phyloP scores from a whole-genome alignment of 1,140 invertebrate species.

The Bombus sylvicola region DNA sequence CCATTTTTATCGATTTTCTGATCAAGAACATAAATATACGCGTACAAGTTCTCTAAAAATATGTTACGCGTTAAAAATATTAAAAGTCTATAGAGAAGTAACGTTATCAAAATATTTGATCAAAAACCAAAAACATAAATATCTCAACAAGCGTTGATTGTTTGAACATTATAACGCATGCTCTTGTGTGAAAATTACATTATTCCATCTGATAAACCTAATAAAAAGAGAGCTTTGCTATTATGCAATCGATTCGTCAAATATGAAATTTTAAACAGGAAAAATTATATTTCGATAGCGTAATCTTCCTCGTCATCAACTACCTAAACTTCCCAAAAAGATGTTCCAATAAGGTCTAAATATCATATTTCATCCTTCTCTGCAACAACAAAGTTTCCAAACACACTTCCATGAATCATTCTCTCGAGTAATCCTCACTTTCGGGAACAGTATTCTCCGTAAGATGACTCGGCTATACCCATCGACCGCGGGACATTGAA shows the following conservation, averaged over 20 bases:
- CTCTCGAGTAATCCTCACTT: not conserved
- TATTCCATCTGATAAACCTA: rapidly evolving
- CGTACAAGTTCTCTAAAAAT: too few relatives aligned
- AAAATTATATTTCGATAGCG: not conserved
- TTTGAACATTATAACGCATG: too few relatives aligned
- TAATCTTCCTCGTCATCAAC: not conserved
- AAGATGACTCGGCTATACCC: not conserved
- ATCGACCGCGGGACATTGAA: not conserved
- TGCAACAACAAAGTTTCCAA: not conserved
- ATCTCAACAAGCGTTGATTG: too few relatives aligned
- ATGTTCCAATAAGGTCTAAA: not conserved
- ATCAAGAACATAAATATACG: too few relatives aligned
- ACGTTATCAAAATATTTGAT: too few relatives aligned
- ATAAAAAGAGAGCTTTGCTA: not conserved
- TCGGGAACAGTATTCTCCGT: not conserved
- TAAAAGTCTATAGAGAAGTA: too few relatives aligned
- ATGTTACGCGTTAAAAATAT: too few relatives aligned
- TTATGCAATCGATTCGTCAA: not conserved
- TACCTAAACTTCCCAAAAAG: not conserved
- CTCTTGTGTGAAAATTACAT: not conserved
- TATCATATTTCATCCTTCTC: too few relatives aligned
- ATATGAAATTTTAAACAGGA: not conserved
- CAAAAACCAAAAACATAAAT: too few relatives aligned
- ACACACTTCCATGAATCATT: not conserved
- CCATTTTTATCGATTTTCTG: not conserved